These are phyloP conservation scores for Liasis olivaceus DNA, from an alignment of 2,797 vertebrate species.

Conservation along the genomic window DNA sequence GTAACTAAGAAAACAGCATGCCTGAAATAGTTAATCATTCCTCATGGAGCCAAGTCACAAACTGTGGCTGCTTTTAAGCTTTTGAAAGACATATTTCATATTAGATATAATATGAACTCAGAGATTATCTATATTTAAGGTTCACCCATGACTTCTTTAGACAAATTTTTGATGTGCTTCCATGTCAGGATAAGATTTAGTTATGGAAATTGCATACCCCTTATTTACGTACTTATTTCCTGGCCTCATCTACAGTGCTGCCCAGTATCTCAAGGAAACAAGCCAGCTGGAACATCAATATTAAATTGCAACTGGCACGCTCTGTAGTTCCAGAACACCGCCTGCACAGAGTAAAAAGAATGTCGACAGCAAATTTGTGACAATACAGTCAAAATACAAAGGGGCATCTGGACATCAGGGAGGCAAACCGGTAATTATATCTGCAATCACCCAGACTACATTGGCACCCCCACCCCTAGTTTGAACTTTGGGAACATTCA, in stretches of 20 bases:
- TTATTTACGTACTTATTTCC: slow-evolving; percentile 32
- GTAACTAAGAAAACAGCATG: neutral
- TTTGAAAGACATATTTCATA: neutral
- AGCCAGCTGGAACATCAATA: neutral
- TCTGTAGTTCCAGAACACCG: fast-evolving
- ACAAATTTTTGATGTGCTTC: slow-evolving; percentile 5
- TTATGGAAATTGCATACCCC: neutral
- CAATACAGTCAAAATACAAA: slow-evolving; percentile 15
- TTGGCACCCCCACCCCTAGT: slow-evolving; percentile 7
- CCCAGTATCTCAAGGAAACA: neutral
- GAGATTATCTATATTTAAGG: neutral
- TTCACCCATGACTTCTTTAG: neutral
- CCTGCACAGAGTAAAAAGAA: neutral
- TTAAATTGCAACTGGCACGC: neutral
- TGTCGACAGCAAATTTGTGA: slow-evolving; percentile 19
- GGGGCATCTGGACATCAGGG: slow-evolving; percentile 22
- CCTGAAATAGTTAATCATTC: neutral
- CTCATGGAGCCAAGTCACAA: neutral
- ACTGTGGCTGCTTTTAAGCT: neutral
- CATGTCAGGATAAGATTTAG: neutral
- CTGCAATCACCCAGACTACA: slow-evolving; percentile 25
- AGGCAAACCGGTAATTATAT: slow-evolving; percentile 35
- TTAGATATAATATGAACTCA: too few relatives aligned
- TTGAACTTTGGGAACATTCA: slow-evolving; percentile 21
- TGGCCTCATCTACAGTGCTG: fast-evolving